Percentiles rank a stretch among this genome's conserved stretches.
These are phyloP conservation scores for Xenopus laevis DNA, from an alignment of 2,113 vertebrate genomes.

Conservation along the genomic window DNA sequence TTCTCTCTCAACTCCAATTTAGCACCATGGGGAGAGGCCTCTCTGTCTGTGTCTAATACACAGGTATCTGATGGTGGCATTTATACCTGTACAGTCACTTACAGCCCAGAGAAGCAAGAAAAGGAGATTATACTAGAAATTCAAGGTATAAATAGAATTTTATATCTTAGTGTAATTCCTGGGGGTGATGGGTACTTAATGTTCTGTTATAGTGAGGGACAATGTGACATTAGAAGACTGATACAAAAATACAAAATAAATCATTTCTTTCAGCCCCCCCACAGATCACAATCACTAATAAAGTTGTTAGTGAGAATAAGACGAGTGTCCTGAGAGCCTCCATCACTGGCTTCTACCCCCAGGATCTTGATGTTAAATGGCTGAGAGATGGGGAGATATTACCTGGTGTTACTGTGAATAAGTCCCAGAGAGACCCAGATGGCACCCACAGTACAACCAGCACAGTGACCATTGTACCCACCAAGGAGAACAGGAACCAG, in stretches of 20 bases:
- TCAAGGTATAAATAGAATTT: neutral
- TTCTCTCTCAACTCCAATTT: neutral
- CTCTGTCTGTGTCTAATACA: neutral
- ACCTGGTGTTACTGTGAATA: neutral
- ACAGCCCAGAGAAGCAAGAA: neutral
- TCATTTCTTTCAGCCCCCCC: neutral
- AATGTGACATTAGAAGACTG: no score
- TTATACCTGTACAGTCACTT: neutral
- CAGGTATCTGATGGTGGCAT: neutral
- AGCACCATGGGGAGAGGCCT: neutral
- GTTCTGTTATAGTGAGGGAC: no score
- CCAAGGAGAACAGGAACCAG: constrained; percentile 1
- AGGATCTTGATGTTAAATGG: constrained; percentile 7
- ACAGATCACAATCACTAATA: neutral
- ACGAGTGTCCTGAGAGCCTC: no score
- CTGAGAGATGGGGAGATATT: neutral
- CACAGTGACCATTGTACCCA: neutral
- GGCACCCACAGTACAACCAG: constrained; percentile 14
- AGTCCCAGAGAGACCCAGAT: neutral
- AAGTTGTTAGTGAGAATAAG: neutral
- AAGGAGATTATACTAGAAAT: neutral
- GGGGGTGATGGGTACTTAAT: no score
- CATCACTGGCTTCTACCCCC: constrained; percentile 16
- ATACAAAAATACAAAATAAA: no score
- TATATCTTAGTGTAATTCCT: no score